Percentiles rank a stretch among this genome's conserved stretches.
Conservation (phyloP, 2,797 vertebrate genomes). For the Pachyuromys duprasi region DNA sequence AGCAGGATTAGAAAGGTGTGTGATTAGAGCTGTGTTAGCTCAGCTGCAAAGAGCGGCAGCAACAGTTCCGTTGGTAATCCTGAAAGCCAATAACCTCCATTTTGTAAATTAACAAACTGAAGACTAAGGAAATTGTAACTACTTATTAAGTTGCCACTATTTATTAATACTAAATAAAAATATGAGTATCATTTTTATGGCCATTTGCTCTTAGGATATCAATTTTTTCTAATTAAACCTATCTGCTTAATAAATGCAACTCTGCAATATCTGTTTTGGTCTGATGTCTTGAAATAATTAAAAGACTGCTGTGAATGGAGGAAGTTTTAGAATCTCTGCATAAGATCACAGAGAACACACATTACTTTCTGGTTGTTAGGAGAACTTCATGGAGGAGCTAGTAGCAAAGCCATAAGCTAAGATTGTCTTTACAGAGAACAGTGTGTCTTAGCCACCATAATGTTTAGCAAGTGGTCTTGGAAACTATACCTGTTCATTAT, state of each 20-base stretch:
- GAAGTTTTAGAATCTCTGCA: background rate
- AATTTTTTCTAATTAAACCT: background rate
- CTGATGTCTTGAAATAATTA: background rate
- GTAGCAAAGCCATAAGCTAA: background rate
- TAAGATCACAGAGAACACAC: background rate
- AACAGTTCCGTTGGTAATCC: background rate
- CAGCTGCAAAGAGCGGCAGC: background rate
- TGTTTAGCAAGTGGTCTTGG: no score
- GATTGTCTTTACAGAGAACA: no score
- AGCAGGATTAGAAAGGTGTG: background rate
- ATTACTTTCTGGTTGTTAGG: background rate
- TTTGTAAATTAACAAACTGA: background rate
- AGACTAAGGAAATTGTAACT: background rate
- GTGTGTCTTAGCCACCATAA: no score
- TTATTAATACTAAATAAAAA: background rate
- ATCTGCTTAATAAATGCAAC: background rate
- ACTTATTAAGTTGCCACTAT: background rate
- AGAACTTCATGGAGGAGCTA: background rate
- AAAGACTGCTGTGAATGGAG: background rate
- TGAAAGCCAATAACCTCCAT: background rate
- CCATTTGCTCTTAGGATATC: background rate
- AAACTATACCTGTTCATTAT: no score
- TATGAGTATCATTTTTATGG: background rate
- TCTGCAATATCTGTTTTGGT: background rate
- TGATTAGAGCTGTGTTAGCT: background rate